Evolutionary conservation across 2,113 vertebrate species (phyloP), one percentile per base, ranked within the genome.

Genomic region (Nerophis lumbriciformis): DNA sequence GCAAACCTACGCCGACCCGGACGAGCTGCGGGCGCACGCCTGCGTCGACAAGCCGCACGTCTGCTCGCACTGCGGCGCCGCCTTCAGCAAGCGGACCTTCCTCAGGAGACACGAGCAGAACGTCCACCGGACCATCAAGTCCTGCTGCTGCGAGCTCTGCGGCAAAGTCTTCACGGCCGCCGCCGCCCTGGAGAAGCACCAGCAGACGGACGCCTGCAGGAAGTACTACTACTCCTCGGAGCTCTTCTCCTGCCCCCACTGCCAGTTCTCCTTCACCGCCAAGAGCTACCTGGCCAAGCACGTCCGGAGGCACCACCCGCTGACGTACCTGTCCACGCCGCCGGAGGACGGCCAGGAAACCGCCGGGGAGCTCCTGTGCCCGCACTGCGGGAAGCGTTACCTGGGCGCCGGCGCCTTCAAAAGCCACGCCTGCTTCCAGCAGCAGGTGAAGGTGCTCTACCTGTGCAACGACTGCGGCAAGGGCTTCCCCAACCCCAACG

Each of bases 201-300:
- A 87, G 76, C 85, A 86, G 59, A 81, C 61, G 9, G 84, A 90
- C 38, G 66, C 64, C 0, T 89, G 87, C 11, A 71, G 75, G 63
- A 82, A 82, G 65, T 79, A 84, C 3, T 84, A 85, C 66, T 81
- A 72, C 57, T 63, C 79, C 0, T 81, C 89, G 0, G 79, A 85
- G 75, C 79, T 88, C 4, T 90, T 86, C 71, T 58, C 87, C 0
- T 92, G 90, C 63, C 52, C 82, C 0, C 82, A 83, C 65, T 92
- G 90, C 57, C 81, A 87, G 36, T 91, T 91, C 69, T 92, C 90
- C 69, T 92, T 92, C 76, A 90, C 88, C 0, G 69, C 79, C 53
- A 87, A 88, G 79, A 90, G 76, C 65, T 91, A 89, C 75, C 83
- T 92, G 0, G 53, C 79, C 11, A 92, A 92, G 51, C 90, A 92